Evolutionary conservation across 2,113 vertebrate genomes (phyloP).

Genomic region (Mormoops blainvillei): DNA sequence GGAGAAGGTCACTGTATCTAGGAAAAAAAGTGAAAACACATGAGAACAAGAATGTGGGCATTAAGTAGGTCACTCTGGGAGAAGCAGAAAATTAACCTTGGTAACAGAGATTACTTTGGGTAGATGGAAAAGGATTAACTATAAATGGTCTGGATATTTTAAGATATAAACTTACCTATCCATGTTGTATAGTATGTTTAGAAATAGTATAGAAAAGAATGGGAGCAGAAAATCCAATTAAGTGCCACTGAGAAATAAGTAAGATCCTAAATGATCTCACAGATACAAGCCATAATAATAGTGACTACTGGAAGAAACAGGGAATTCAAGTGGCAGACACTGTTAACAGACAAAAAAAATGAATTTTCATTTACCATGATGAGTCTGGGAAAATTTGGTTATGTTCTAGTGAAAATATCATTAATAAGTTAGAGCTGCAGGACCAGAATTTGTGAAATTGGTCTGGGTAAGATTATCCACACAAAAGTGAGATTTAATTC

Average conservation of each 20-base stretch:
- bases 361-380: not conserved
- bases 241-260: not conserved
- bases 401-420: not conserved
- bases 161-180: not conserved
- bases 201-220: not conserved
- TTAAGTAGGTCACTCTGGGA: not conserved
- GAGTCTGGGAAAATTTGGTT: not conserved
- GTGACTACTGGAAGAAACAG: not conserved
- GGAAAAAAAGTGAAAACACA: not conserved
- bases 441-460: not conserved
- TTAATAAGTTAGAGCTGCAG: not conserved
- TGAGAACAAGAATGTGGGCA: not conserved
- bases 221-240: not conserved
- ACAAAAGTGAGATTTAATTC: not conserved
- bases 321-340: not conserved
- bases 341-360: not conserved
- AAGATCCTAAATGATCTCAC: not conserved
- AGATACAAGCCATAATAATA: not conserved
- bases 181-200: not conserved
- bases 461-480: not conserved
- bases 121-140: not conserved
- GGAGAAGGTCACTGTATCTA: not conserved
- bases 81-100: not conserved
- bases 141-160: not conserved
- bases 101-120: not conserved